Evolutionary conservation across 2,113 vertebrate genomes (phyloP).

Genomic region (Cinclus mexicanus): DNA sequence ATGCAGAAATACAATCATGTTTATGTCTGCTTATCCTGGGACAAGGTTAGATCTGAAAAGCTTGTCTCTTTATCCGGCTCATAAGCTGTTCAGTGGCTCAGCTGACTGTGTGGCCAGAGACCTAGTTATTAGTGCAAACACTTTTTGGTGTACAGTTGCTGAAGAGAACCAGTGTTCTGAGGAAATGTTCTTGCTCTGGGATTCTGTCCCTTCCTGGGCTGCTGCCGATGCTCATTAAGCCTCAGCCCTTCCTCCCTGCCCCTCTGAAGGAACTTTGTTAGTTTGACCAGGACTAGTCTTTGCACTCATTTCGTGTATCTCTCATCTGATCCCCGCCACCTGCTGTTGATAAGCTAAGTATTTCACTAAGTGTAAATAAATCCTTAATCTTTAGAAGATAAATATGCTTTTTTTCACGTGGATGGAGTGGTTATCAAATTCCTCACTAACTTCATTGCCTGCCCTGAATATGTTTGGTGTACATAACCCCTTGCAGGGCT

Average conservation of each 20-base stretch:
- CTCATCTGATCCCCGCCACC: neutral
- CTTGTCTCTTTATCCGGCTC: neutral
- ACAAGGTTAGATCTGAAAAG: constrained; percentile 24
- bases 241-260: neutral
- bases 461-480: neutral
- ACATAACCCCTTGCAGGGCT: fast-evolving
- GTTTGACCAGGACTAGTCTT: constrained; percentile 1
- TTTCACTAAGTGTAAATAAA: neutral
- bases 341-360: neutral
- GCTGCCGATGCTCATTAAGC: neutral
- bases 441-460: neutral
- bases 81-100: constrained; percentile 43
- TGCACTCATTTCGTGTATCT: neutral
- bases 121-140: neutral
- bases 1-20: neutral
- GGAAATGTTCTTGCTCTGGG: neutral
- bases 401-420: neutral
- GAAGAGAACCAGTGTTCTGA: neutral
- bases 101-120: neutral
- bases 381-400: neutral
- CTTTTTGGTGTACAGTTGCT: neutral
- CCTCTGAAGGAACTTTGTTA: neutral
- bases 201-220: neutral
- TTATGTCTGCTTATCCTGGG: neutral
- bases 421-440: neutral